Conservation (phyloP, 2,888 invertebrate species). For the Agrochola macilenta region DNA sequence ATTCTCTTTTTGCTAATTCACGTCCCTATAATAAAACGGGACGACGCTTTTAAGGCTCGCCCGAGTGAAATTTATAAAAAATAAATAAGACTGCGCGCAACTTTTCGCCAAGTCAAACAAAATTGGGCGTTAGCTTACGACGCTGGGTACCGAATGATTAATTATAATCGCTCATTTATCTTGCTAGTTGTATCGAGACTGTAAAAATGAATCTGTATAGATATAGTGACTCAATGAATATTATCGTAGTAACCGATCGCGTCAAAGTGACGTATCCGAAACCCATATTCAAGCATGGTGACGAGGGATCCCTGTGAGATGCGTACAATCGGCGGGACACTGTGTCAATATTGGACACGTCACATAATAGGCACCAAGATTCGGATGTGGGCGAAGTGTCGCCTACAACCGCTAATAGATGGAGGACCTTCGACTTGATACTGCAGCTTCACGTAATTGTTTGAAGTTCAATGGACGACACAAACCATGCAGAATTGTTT, state of each 20-base stretch:
- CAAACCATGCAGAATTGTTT: slow-evolving; percentile 42
- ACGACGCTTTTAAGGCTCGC: slow-evolving; percentile 86
- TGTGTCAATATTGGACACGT: slow-evolving; percentile 88
- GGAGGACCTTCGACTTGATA: slow-evolving; percentile 80
- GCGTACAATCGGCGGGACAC: slow-evolving; percentile 82
- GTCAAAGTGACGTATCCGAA: slow-evolving; percentile 73
- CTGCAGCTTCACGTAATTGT: slow-evolving; percentile 69
- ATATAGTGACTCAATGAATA: slow-evolving; percentile 51
- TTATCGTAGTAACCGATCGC: slow-evolving; percentile 66
- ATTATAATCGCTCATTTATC: slow-evolving; percentile 78
- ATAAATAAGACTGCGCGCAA: slow-evolving; percentile 87
- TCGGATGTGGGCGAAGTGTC: slow-evolving; percentile 81
- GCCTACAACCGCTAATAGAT: slow-evolving; percentile 81
- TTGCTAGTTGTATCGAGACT: slow-evolving; percentile 40
- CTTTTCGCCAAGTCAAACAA: slow-evolving; percentile 88
- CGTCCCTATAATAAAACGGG: slow-evolving; percentile 91
- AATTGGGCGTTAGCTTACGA: slow-evolving; percentile 81
- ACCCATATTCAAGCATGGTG: slow-evolving; percentile 80
- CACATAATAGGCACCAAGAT: slow-evolving; percentile 79
- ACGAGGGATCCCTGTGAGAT: slow-evolving; percentile 85
- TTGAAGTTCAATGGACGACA: slow-evolving; percentile 56
- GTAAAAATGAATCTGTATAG: slow-evolving; percentile 55
- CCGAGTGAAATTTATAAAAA: slow-evolving; percentile 89
- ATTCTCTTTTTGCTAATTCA: slow-evolving; percentile 93
- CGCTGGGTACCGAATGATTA: slow-evolving; percentile 80